Base-by-base conservation (phyloP, 2,113 vertebrate species). In the Macroglossus sobrinus region DNA sequence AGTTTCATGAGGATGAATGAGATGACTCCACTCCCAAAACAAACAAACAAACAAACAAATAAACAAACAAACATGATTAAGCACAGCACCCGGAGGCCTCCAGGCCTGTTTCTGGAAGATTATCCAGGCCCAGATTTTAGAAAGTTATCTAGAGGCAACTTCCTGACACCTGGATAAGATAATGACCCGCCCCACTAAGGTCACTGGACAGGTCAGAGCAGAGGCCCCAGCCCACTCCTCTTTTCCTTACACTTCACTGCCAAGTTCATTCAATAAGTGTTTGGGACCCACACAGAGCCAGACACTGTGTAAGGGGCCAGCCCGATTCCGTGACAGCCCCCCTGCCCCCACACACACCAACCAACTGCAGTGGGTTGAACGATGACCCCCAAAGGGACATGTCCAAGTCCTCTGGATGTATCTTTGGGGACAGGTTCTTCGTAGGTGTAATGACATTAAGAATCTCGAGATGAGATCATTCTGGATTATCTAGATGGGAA, bases 271-370 rank as follows among this genome's bases (percentile, higher is more conserved):
- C 38, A 10, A 8, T 53, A 24, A n/a, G 19, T 19, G 38, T 26
- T 61, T 2, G 22, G 50, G 35, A 43, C 18, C 38, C n/a, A 28
- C 24, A 4, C 26, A 33, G 90, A 68, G 43, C 26, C 24, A 5
- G 30, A 24, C 0, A 0, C 35, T 0, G 0, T 3, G 13, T 21
- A n/a, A 72, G 47, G 55, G 50, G 14, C 64, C 43, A 15, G 9
- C 6, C 2, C 1, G 30, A 13, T 3, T 16, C 85, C 1, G 0
- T 12, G 35, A 50, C 50, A 50, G 47, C 3, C 50, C 50, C 15
- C 7, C 69, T 18, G 9, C 16, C 57, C 8, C n/a, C n/a, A n/a
- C n/a, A n/a, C n/a, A n/a, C n/a, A n/a, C n/a, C 4, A 35, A 1
- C 53, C 6, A 18, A 0, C 61, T 19, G 33, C 21, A 1, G 12